A percentile compares a stretch with the other conserved stretches of the same genome.
These are phyloP conservation scores for Hoplostethus mediterraneus DNA, from an alignment of 2,797 vertebrate species.

Conservation along the genomic window DNA sequence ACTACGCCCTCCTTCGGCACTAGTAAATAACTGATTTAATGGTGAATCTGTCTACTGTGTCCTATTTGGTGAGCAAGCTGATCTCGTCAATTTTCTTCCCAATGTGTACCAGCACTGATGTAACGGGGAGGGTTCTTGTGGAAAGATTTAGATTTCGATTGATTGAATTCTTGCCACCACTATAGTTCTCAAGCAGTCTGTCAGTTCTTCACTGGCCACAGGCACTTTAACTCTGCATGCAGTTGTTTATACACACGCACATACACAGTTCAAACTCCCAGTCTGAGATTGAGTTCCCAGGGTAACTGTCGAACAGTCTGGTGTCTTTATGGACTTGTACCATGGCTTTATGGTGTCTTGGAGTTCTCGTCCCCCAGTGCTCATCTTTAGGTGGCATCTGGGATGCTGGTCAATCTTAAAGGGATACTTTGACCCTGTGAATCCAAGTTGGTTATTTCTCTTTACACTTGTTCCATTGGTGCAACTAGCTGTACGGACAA, in stretches of 20 bases:
- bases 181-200: conserved; percentile 36
- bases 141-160: conserved; percentile 13
- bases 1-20: conserved; percentile 38
- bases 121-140: conserved; percentile 10
- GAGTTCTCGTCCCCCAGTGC: conserved; percentile 6
- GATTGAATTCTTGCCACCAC: conserved; percentile 21
- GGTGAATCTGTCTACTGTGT: conserved; percentile 43
- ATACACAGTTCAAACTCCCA: conserved; percentile 16
- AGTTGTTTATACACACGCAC: conserved; percentile 31
- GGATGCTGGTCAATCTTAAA: background rate
- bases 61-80: conserved; percentile 39
- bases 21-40: conserved; percentile 38
- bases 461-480: background rate
- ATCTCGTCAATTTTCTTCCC: conserved; percentile 43
- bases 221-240: conserved; percentile 46
- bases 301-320: conserved; percentile 18
- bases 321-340: conserved; percentile 24
- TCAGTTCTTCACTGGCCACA: conserved; percentile 36
- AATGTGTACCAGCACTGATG: conserved; percentile 21
- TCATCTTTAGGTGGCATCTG: conserved; percentile 17
- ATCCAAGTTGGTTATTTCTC: background rate
- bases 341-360: conserved; percentile 16
- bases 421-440: background rate
- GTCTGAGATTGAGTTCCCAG: conserved; percentile 24
- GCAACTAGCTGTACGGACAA: background rate